These are phyloP conservation scores for Tupaia tana DNA, from an alignment of 2,113 vertebrate genomes.

Conservation along the genomic window DNA sequence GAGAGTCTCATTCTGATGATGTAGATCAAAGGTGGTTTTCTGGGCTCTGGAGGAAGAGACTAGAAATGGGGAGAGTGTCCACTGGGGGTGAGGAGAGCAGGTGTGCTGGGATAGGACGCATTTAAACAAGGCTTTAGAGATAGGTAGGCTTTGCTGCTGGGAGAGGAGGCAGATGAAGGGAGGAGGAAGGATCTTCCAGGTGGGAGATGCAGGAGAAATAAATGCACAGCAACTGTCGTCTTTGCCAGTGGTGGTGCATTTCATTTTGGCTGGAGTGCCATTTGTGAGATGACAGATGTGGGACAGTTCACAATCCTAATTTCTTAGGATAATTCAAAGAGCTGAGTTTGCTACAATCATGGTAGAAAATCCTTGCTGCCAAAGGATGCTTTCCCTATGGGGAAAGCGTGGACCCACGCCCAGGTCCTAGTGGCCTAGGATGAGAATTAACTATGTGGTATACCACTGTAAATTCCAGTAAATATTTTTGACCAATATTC, in stretches of 20 bases:
- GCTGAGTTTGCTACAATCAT: background rate
- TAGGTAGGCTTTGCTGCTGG: background rate
- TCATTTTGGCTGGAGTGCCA: background rate
- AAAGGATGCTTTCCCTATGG: background rate
- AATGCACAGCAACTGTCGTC: accelerated
- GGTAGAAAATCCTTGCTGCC: background rate
- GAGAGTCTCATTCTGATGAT: background rate
- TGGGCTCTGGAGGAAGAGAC: background rate
- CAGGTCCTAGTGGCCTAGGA: background rate
- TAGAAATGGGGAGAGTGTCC: background rate
- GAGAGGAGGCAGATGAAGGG: background rate
- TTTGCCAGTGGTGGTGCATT: background rate
- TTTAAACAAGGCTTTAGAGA: background rate
- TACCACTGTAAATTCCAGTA: background rate
- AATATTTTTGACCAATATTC: background rate
- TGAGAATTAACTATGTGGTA: background rate
- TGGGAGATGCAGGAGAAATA: background rate
- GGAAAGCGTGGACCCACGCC: background rate
- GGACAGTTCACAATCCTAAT: background rate
- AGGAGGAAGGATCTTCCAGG: background rate
- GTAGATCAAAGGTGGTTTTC: background rate
- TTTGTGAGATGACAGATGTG: background rate
- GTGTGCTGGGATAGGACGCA: background rate
- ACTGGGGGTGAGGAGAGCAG: background rate
- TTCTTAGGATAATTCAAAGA: background rate